Evolutionary conservation across 2,113 vertebrate species (phyloP), one percentile per base, ranked within the genome.

Genomic region (Fulmarus glacialis): DNA sequence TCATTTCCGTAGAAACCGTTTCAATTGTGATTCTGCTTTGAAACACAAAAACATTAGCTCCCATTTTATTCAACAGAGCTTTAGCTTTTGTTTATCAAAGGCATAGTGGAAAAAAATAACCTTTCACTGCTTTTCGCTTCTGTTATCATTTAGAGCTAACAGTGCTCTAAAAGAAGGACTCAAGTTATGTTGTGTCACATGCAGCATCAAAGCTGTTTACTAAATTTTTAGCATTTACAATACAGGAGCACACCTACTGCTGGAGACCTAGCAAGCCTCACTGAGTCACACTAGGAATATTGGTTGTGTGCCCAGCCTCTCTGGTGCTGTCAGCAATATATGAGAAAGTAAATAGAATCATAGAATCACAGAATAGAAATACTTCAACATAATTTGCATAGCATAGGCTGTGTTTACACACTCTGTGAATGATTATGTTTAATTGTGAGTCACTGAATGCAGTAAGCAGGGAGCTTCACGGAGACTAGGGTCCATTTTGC

Each of bases 1-100:
- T 96, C 87, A 96, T 97, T 97, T 96, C 96, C 84, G 32, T 95
- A 95, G 87, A 95, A 96, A 96, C 66, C 81, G 87, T 92, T 91
- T 96, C 87, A 96, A 63, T 94, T 96, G 87, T 84, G 73, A 64
- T 85, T 96, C 83, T 7, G 1, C 91, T 96, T 96, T 97, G 94
- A 95, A 96, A 96, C 81, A 89, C 81, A 94, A 91, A 96, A 96
- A 85, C n/a, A 82, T 89, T 87, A 93, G n/a, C 87, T 91, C 73
- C 73, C 58, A 36, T 95, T 91, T 97, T 96, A 91, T 95, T 96
- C 79, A 90, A 22, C 60, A 87, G 78, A 96, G 83, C 50, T 93
- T 93, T 89, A 87, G 70, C 70, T 85, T 79, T 70, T 82, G 70
- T 96, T 96, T 96, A 60, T 95, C 83, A 82, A 96, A 94, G n/a